Conservation (phyloP, 2,113 vertebrate species). For the Vombatus ursinus region DNA sequence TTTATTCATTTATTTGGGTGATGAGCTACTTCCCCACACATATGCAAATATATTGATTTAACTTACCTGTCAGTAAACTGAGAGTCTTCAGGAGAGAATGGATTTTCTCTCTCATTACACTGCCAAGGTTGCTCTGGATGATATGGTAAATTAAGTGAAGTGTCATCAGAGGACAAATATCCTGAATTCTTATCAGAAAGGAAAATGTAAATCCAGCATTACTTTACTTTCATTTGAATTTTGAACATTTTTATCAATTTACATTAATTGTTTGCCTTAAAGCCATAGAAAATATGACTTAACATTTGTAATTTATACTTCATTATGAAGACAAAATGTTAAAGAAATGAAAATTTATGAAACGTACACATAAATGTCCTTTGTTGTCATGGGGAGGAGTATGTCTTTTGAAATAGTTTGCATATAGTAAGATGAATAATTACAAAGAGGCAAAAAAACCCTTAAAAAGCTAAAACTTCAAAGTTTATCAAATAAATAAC, state of each 20-base stretch:
- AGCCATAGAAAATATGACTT: background rate
- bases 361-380: constrained; percentile 42
- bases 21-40: background rate
- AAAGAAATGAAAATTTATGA: constrained; percentile 51
- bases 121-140: constrained; percentile 84
- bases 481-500: constrained; percentile 85
- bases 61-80: constrained; percentile 82
- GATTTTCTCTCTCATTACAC: constrained; percentile 72
- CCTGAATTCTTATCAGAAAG: constrained; percentile 62
- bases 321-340: constrained; percentile 42
- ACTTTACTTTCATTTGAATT: background rate
- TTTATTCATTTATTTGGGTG: background rate
- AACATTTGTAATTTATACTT: constrained; percentile 3
- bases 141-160: constrained; percentile 64
- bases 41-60: constrained; percentile 9
- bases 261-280: background rate
- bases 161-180: constrained; percentile 66
- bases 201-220: background rate
- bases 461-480: constrained; percentile 80
- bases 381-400: constrained; percentile 62
- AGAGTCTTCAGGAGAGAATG: constrained; percentile 70
- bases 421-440: constrained; percentile 74
- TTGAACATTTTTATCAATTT: background rate
- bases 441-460: constrained; percentile 62
- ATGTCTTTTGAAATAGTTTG: constrained; percentile 64